Evolutionary conservation across 2,113 vertebrate species (phyloP), one percentile per base, ranked within the genome.

Genomic region (Chauna torquata): DNA sequence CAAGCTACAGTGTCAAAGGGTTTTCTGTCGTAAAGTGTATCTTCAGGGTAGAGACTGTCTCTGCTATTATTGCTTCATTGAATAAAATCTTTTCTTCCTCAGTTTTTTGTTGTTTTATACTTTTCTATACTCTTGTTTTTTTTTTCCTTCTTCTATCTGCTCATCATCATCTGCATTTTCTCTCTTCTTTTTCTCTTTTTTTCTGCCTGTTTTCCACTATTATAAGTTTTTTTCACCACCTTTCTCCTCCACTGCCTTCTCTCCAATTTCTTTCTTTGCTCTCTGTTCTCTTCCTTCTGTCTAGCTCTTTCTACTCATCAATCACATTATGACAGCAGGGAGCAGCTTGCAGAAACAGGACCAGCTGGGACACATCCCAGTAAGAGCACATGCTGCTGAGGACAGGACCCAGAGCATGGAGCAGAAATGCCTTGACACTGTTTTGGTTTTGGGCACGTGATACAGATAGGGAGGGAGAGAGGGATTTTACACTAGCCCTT

Each of bases 261-360:
- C 16, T 79, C 30, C 9, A 11, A 12, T 70, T 90, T 88, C 50
- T 83, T 59, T 68, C 57, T 83, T 81, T 90, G 9, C 23, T 83
- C 12, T 47, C 47, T 36, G 1, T 50, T 68, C 4, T 40, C 32
- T 83, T 81, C n/a, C 16, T 77, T 86, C 52, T 72, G 9, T 12
- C 42, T 75, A 22, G 11, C 18, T 85, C 30, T 81, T 94, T 62
- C 32, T 84, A 32, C 42, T 68, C 52, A 64, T 68, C 54, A 55
- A 1, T 64, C 59, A 58, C 49, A 6, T 49, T 49, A 42, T 1
- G 5, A 50, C 61, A 85, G 62, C 0, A 0, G 9, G 30, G 45
- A 92, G 36, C 81, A 92, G 47, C 40, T 50, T 2, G 0, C 22
- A 76, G 64, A 14, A 55, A 18, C 44, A 69, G 25, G 44, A 44